phyloP scores from a whole-genome alignment of 2,113 vertebrate genomes.

The Hyperopisus bebe region DNA sequence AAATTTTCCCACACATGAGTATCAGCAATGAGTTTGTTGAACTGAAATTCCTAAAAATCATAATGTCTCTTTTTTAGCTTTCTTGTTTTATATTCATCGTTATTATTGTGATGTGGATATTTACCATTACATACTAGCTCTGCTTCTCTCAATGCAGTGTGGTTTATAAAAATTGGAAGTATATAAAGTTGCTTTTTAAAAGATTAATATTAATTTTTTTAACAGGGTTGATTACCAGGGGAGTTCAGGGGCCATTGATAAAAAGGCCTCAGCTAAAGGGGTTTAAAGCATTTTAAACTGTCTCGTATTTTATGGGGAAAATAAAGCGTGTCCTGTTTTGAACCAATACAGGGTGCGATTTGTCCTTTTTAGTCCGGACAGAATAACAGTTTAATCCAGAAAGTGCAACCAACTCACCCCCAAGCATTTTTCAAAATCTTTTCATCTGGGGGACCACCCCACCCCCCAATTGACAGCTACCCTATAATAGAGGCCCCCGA shows the following conservation, averaged over 20 bases:
- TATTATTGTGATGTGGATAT: neutral
- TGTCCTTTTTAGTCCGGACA: neutral
- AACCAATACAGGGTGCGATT: neutral
- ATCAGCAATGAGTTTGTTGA: neutral
- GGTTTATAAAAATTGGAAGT: neutral
- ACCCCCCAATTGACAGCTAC: neutral
- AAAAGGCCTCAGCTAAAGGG: neutral
- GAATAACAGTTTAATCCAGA: neutral
- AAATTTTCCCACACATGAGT: neutral
- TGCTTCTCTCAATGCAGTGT: neutral
- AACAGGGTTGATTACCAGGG: neutral
- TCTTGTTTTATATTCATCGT: neutral
- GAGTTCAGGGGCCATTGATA: neutral
- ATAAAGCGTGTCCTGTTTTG: neutral
- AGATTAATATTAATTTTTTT: neutral
- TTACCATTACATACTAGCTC: neutral
- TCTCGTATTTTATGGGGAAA: neutral
- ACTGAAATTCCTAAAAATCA: neutral
- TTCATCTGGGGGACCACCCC: neutral
- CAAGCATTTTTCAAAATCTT: neutral
- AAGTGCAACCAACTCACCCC: neutral
- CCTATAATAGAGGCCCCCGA: neutral
- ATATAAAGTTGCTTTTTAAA: neutral
- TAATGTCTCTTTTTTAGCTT: neutral
- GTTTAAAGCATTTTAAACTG: neutral